These are phyloP conservation scores for Cnemophilus loriae DNA, from an alignment of 2,113 vertebrate genomes.

Conservation along the genomic window DNA sequence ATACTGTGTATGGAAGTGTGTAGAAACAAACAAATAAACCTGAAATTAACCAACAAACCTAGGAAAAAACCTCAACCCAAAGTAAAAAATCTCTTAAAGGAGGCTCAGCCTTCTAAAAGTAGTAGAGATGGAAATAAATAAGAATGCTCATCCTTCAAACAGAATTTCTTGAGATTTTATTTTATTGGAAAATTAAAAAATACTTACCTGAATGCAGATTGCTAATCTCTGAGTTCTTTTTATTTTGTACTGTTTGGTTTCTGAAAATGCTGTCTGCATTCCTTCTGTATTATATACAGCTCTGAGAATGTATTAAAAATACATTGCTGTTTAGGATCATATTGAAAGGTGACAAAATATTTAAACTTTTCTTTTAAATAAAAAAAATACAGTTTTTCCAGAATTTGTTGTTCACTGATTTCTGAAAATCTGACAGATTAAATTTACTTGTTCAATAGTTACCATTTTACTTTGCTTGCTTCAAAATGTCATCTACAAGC, in stretches of 20 bases:
- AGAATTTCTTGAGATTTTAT: background rate
- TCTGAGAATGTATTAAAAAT: background rate
- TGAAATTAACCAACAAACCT: background rate
- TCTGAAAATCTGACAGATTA: background rate
- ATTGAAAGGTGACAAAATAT: background rate
- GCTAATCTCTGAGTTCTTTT: background rate
- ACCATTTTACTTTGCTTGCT: background rate
- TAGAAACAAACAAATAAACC: background rate
- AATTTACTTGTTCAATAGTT: background rate
- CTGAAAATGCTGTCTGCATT: background rate
- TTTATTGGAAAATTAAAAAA: background rate
- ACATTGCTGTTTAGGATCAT: background rate
- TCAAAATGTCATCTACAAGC: background rate
- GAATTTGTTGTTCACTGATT: background rate
- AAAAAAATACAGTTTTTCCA: background rate
- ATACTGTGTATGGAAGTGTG: background rate
- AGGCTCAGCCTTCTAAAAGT: background rate
- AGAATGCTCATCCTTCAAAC: background rate
- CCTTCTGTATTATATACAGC: background rate
- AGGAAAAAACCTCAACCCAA: background rate
- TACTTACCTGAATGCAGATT: background rate
- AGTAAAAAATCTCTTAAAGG: background rate
- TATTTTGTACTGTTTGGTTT: background rate
- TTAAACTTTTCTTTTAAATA: background rate
- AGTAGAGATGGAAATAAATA: background rate